phyloP scores from a whole-genome alignment of 2,797 vertebrate genomes.

The Hippopotamyrus pictus region DNA sequence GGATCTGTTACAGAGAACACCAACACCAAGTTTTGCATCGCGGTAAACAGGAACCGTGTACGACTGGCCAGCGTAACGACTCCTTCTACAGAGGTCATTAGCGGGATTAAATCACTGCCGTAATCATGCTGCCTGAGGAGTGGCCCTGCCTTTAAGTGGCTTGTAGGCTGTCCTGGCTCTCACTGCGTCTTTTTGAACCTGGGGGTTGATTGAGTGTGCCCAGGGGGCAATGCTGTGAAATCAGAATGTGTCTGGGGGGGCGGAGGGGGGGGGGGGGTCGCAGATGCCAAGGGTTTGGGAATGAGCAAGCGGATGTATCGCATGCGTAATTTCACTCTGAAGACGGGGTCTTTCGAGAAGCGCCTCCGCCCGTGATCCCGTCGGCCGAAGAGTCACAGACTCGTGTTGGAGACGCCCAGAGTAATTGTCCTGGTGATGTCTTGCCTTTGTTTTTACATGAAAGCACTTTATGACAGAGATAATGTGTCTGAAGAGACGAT shows the following conservation, averaged over 20 bases:
- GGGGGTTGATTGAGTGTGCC: neutral
- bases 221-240: neutral
- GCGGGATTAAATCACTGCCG: neutral
- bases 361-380: neutral
- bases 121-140: neutral
- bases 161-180: neutral
- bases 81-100: neutral
- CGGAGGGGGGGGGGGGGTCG: neutral
- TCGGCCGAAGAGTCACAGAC: neutral
- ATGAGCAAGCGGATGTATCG: neutral
- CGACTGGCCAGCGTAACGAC: neutral
- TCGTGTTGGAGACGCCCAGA: neutral
- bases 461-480: conserved; percentile 18
- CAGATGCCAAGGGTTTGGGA: neutral
- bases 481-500: neutral
- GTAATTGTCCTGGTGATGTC: neutral
- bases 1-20: neutral
- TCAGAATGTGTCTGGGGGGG: neutral
- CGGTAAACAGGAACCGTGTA: neutral
- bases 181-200: neutral
- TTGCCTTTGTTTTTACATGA: neutral
- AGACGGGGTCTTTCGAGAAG: neutral
- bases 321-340: neutral
- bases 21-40: neutral
- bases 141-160: neutral